Conservation (phyloP, 2,113 vertebrate genomes). For the Neodon shergylaensis region DNA sequence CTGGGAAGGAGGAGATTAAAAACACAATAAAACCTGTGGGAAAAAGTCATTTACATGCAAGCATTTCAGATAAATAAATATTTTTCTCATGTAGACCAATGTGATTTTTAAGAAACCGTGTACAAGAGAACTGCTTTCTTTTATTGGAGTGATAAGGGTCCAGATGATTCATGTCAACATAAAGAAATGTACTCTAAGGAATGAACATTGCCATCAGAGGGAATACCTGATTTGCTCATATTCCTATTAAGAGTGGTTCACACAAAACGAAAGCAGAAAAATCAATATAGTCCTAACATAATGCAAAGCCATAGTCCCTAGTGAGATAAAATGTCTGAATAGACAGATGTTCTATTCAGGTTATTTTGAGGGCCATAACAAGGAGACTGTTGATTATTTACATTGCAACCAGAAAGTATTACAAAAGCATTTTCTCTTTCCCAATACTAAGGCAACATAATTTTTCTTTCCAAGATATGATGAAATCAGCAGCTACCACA, state of each 20-base stretch:
- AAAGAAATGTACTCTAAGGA: constrained; percentile 34
- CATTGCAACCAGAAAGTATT: not conserved
- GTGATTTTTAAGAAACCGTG: constrained; percentile 7
- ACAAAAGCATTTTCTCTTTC: not conserved
- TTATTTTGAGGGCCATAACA: not conserved
- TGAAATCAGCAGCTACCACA: not conserved
- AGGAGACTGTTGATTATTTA: constrained; percentile 4
- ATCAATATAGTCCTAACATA: not conserved
- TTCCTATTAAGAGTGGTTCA: constrained; percentile 39
- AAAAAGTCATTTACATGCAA: constrained; percentile 16
- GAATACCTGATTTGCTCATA: constrained; percentile 14
- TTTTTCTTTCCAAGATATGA: not conserved
- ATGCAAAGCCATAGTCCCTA: not conserved
- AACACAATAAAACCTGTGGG: not conserved
- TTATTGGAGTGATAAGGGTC: constrained; percentile 2
- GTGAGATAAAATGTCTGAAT: not conserved
- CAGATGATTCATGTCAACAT: constrained; percentile 8
- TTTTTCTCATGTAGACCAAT: constrained; percentile 2
- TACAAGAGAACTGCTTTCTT: not conserved
- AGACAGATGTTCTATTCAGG: not conserved
- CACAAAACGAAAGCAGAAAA: not conserved
- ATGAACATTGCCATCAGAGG: constrained; percentile 15
- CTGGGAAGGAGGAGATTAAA: not conserved
- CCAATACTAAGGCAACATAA: not conserved
- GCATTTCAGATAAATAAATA: constrained; percentile 17